Evolutionary conservation across 2,888 invertebrate genomes (phyloP), one percentile per base, ranked within the genome.

Genomic region (Bellardia bayeri): DNA sequence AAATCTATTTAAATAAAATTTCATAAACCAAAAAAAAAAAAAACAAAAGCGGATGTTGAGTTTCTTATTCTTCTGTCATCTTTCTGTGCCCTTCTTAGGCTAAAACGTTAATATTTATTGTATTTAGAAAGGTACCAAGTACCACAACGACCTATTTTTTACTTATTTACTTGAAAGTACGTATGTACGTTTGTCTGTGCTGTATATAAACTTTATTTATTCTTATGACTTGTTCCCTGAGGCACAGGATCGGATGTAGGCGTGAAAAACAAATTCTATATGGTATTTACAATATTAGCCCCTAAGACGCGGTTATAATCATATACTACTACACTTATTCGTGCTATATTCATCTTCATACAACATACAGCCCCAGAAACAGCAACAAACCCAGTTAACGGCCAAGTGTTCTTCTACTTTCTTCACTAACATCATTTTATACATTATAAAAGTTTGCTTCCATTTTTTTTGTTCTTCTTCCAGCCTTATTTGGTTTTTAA

Each of bases 201-300:
- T n/a, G 33, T 61, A n/a, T 69, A 14, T 61, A 72, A 88, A 78
- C 40, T 74, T 86, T 88, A 72, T 86, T 80, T 83, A 78, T 69
- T 72, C 58, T 74, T 81, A 79, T 64, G 83, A 81, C 49, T 74
- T 88, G 42, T 83, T 74, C 83, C 83, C 78, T 40, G 68, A 81
- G 75, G 74, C 79, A 37, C 8, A 69, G 63, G 45, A 83, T 78
- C 56, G 81, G 72, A 75, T 82, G 86, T 85, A 84, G 89, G 89
- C 89, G 88, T 88, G 86, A 89, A 89, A 82, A 71, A 86, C 83
- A 88, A 86, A 85, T 87, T 89, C 49, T 79, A 56, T 66, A 82
- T 81, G 78, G 66, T 87, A 88, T 83, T 88, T 82, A 85, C 58
- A 76, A 69, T 81, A 68, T 75, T 64, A 76, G 79, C 86, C 81